A percentile compares a stretch with the other conserved stretches of the same genome.
Conservation (phyloP, 2,113 vertebrate genomes). For the Bucco capensis region DNA sequence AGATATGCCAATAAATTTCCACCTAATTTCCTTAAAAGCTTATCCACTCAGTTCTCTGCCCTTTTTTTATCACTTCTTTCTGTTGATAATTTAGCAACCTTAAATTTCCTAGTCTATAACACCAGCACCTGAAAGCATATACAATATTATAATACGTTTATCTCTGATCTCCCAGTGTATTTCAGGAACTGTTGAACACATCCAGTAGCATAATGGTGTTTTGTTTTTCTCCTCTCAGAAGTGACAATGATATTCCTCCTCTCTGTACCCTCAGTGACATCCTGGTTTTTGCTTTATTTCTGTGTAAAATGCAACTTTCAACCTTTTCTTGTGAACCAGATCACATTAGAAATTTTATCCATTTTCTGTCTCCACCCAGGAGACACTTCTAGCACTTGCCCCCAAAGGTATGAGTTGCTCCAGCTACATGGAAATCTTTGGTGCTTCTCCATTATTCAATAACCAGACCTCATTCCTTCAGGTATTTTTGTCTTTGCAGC, state of each 20-base stretch:
- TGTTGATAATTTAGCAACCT: neutral
- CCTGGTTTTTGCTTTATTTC: neutral
- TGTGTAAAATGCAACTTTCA: neutral
- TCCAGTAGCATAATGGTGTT: neutral
- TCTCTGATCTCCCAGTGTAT: neutral
- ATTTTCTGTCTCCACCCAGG: neutral
- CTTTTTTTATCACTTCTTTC: neutral
- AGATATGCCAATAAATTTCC: neutral
- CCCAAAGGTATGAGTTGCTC: neutral
- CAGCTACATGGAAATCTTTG: neutral
- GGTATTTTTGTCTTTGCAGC: neutral
- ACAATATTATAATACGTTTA: neutral
- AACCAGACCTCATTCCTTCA: neutral
- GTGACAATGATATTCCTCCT: neutral
- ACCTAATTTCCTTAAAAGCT: neutral
- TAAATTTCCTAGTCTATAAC: neutral
- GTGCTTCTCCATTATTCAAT: neutral
- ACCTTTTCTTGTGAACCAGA: neutral
- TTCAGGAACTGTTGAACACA: neutral
- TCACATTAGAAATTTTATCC: neutral
- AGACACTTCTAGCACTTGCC: neutral
- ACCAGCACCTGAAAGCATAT: neutral
- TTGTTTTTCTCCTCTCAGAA: neutral
- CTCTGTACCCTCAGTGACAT: neutral
- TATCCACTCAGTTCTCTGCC: neutral